Conservation (phyloP, 2,888 invertebrate genomes). For the Noctua janthe region DNA sequence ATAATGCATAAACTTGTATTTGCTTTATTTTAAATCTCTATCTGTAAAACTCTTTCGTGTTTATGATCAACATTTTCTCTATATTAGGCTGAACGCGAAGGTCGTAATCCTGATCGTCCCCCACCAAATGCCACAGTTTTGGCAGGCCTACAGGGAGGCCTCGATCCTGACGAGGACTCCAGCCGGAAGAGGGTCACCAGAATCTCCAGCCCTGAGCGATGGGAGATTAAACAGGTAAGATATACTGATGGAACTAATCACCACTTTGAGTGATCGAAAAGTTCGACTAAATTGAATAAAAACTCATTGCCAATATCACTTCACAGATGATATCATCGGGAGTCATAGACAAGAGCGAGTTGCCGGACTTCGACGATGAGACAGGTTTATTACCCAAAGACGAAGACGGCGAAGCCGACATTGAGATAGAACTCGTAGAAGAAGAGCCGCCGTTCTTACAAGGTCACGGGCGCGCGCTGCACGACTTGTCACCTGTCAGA, state of each 20-base stretch:
- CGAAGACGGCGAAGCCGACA: slow-evolving; percentile 98
- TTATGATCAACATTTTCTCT: background rate
- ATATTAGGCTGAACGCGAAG: slow-evolving; percentile 91
- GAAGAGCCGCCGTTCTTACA: slow-evolving; percentile 99
- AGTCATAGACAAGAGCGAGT: slow-evolving; percentile 97
- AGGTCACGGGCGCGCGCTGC: slow-evolving; percentile 97
- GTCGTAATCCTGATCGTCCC: slow-evolving; percentile 98
- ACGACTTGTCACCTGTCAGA: slow-evolving; percentile 97
- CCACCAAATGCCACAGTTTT: slow-evolving; percentile 91
- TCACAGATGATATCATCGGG: slow-evolving; percentile 96
- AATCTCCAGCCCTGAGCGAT: slow-evolving; percentile 98
- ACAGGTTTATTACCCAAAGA: slow-evolving; percentile 97
- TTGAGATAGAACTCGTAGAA: slow-evolving; percentile 99
- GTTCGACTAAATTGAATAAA: background rate
- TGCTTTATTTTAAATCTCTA: background rate
- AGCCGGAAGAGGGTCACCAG: slow-evolving; percentile 96
- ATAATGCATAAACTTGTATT: background rate
- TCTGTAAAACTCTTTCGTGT: background rate
- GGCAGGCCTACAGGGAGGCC: slow-evolving; percentile 88
- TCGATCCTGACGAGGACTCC: slow-evolving; percentile 95
- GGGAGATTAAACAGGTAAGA: slow-evolving; percentile 97
- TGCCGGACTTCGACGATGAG: slow-evolving; percentile 99
- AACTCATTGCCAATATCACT: background rate
- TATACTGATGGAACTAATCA: background rate
- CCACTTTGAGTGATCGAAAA: background rate